Evolutionary conservation across 2,113 vertebrate genomes (phyloP), one percentile per base, ranked within the genome.

Genomic region (Mustela nigripes): DNA sequence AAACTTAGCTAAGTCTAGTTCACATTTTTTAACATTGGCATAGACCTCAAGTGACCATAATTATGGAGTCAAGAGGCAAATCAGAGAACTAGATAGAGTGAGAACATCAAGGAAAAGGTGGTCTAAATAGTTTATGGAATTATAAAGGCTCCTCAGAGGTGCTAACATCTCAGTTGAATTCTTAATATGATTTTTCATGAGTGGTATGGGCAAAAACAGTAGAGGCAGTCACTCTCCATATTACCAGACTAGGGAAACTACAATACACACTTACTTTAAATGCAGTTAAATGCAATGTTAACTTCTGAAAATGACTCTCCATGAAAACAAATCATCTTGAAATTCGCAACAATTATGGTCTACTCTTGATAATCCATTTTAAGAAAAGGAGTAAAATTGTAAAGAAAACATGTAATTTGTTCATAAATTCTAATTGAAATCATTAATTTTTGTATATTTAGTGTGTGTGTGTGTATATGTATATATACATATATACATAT

Each of bases 31-130:
- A 2, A 15, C 65, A 16, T 56, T 87, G 65, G 31, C 7, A 42
- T 96, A 36, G 53, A 65, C 26, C n/a, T 84, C 48, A 79, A 83
- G 26, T 50, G 60, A 76, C 14, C 5, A 74, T 14, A 80, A 39
- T 94, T 73, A 48, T 85, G 45, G n/a, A 11, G 36, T 80, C 88
- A 65, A 87, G 50, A 71, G 81, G 78, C 33, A 90, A 96, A 85
- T 53, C 63, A 63, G 7, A 4, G 1, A 60, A 45, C 11, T 12
- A 88, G 65, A 67, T 82, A 76, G 7, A 76, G 11, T 33, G 10
- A 39, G 16, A 84, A n/a, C 26, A 93, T 19, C 18, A 91, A 73
- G 28, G 7, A 87, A 14, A 67, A 86, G 15, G 10, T 42, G 11
- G 6, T 36, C 19, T 50, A 82, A 76, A 45, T 81, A 21, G 39